Percentiles rank a stretch among this genome's conserved stretches.
phyloP scores from a whole-genome alignment of 2,888 invertebrate genomes.

The Acronicta alni region DNA sequence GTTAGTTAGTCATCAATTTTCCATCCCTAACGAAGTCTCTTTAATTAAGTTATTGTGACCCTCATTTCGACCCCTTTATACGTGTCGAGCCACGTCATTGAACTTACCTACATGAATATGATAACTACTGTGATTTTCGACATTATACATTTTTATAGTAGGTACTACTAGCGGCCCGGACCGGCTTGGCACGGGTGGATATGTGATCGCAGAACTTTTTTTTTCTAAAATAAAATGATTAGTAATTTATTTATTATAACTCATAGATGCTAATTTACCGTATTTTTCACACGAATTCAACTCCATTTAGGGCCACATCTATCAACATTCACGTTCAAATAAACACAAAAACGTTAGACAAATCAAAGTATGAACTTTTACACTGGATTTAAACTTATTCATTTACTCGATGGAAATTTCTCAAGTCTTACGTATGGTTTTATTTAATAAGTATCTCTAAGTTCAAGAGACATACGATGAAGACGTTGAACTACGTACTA shows the following conservation, averaged over 20 bases:
- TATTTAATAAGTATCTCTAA: constrained; percentile 14
- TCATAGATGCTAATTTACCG: no score
- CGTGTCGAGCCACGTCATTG: constrained; percentile 40
- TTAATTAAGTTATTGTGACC: constrained; percentile 71
- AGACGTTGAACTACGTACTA: constrained; percentile 15
- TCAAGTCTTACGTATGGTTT: not conserved
- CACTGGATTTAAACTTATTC: constrained; percentile 8
- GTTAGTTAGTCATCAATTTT: constrained; percentile 72
- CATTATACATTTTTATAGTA: constrained; percentile 26
- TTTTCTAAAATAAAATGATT: no score
- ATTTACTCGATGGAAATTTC: constrained; percentile 7
- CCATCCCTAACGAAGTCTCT: constrained; percentile 66
- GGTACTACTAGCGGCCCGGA: no score
- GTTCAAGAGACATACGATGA: constrained; percentile 5
- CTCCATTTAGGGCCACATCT: constrained; percentile 4
- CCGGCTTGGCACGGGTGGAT: no score
- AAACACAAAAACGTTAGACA: constrained; percentile 2
- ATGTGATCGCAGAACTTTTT: no score
- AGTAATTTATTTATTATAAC: no score
- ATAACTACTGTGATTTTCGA: constrained; percentile 37
- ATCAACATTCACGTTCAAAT: constrained; percentile 13
- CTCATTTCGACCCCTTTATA: constrained; percentile 55
- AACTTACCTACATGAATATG: constrained; percentile 34
- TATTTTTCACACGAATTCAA: not conserved
- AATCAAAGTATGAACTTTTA: constrained; percentile 15